Base-by-base conservation (phyloP, 2,888 invertebrate genomes). In the Scrobipalpa costella region DNA sequence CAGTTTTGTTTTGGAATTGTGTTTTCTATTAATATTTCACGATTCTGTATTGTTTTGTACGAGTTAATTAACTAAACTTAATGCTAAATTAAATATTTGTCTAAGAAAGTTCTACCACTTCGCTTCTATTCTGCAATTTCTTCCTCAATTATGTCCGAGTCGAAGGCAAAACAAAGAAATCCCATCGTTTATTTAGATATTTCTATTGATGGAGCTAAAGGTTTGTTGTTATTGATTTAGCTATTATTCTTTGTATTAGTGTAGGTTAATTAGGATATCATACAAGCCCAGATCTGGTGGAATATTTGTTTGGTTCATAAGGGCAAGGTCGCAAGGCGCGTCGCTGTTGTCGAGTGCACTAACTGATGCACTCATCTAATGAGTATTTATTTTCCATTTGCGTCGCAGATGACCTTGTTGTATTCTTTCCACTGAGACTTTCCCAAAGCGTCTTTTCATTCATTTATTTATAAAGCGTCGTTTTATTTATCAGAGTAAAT, bases 131-230 rank as follows among this genome's bases (percentile, higher is more conserved):
- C n/a, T n/a, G n/a, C n/a, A n/a, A n/a, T n/a, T n/a, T n/a, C n/a
- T n/a, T n/a, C n/a, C n/a, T n/a, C n/a, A 71, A 80, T 80, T 79
- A 75, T 71, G 71, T 66, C 76, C 44, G 70, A 69, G 61, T 68
- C 70, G 60, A 64, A 70, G 17, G 69, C 74, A 72, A 81, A 77
- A 75, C 77, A 84, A 85, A 86, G 78, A 71, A 95, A 95, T 88
- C 94, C 94, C 2, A 83, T 95, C 65, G 95, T 96, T 60, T 96
- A 92, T 81, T 85, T 96, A 67, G 96, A 96, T 79, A 92, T 96
- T 67, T 90, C 90, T 71, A 93, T 96, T 72, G 94, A 93, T 67
- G 87, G 93, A 57, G 95, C 94, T 77, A 93, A 92, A 92, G 95
- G 96, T 96, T 84, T 72, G 78, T 60, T 34, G 50, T 60, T 52